Evolutionary conservation across 2,888 invertebrate species (phyloP).

Genomic region (Hemithea aestivaria): DNA sequence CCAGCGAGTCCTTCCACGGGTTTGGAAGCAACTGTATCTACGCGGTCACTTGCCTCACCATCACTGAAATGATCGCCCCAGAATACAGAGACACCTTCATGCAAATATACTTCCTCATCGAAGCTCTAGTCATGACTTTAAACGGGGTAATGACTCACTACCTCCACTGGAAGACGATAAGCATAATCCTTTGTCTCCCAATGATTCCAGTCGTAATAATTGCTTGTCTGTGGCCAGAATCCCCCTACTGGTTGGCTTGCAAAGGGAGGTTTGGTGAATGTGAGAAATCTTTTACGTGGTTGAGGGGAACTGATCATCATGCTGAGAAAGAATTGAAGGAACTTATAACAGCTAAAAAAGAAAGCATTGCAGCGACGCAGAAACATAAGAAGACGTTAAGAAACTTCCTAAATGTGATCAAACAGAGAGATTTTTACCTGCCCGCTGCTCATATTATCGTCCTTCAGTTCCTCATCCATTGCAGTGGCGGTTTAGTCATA

Average conservation of each 20-base stretch:
- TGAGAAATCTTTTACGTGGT: constrained; percentile 17
- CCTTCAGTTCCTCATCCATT: too few species aligned
- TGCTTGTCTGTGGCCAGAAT: constrained; percentile 26
- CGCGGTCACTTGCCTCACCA: constrained; percentile 19
- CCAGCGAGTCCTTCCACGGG: constrained; percentile 26
- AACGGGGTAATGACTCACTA: constrained; percentile 17
- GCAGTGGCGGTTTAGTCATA: too few species aligned
- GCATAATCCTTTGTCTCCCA: constrained; percentile 22
- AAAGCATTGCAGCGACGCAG: neutral
- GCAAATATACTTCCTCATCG: constrained; percentile 7
- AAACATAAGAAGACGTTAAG: too few species aligned
- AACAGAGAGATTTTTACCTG: too few species aligned
- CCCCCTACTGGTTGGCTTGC: constrained; percentile 30
- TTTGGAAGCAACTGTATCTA: constrained; percentile 22
- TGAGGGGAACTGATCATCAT: constrained; percentile 21
- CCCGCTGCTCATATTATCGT: too few species aligned
- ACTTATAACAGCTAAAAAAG: constrained; percentile 6
- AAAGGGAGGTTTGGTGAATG: constrained; percentile 23
- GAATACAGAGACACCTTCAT: constrained; percentile 19
- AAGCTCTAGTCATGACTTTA: constrained; percentile 17
- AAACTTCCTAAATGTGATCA: too few species aligned
- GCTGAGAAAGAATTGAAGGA: constrained; percentile 19
- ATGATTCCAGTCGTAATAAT: constrained; percentile 14
- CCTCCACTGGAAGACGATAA: constrained; percentile 25
- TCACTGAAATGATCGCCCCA: constrained; percentile 27